phyloP scores from a whole-genome alignment of 2,797 vertebrate species.

The Florisuga fusca region DNA sequence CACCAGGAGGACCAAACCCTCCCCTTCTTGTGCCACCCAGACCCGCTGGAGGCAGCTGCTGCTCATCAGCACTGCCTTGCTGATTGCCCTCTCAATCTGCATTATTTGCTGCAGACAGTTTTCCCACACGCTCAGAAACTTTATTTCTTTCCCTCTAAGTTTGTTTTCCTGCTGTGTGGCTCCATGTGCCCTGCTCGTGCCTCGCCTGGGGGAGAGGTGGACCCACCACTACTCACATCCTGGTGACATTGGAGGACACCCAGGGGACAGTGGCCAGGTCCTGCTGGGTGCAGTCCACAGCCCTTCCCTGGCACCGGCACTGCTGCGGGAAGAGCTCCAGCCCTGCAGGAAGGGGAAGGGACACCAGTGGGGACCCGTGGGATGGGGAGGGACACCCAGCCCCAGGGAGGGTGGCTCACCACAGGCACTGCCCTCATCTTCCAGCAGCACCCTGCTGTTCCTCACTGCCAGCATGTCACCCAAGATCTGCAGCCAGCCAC shows the following conservation, averaged over 20 bases:
- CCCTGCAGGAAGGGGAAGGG: constrained; percentile 10
- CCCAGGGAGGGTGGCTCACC: not conserved
- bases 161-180: not conserved
- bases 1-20: no score
- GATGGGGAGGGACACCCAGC: rapidly evolving
- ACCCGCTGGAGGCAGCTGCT: not conserved
- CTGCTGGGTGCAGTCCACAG: constrained; percentile 64
- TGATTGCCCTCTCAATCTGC: not conserved
- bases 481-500: constrained; percentile 75
- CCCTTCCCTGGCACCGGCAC: constrained; percentile 58
- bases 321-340: constrained; percentile 52
- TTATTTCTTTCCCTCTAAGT: no score
- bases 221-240: constrained; percentile 63
- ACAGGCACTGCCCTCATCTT: not conserved
- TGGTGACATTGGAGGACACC: constrained; percentile 66
- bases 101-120: not conserved
- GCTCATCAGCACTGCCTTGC: not conserved
- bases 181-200: rapidly evolving
- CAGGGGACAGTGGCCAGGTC: constrained; percentile 53
- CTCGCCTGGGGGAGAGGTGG: rapidly evolving
- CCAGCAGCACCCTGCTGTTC: not conserved
- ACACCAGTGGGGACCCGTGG: rapidly evolving
- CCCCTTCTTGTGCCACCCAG: not conserved
- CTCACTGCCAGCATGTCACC: constrained; percentile 23
- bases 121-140: not conserved